Base-by-base conservation (phyloP, 1,140 invertebrate species). In the Heliconius nattereri region DNA sequence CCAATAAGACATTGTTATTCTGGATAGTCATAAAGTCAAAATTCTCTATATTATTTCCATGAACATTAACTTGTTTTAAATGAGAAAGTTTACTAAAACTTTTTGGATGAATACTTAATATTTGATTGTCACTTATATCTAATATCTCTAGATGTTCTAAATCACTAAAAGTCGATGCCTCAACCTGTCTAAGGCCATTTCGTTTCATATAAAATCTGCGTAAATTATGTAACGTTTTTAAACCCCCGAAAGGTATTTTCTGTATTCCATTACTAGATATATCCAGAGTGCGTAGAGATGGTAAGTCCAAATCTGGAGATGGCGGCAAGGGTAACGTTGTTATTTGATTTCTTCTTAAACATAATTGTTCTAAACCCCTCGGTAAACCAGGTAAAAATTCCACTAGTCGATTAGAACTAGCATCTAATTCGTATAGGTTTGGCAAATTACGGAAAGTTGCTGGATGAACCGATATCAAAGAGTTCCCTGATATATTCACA, bases 221-320 rank as follows among this genome's bases (percentile, higher is more conserved):
- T 78, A 99, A 91, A 84, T 96, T 96, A 0, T 95, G 95, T 49
- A 98, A 91, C 60, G 96, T 96, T 76, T 95, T 95, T 78, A 98
- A 95, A 2, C 95, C 94, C n/a, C 95, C 96, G 3, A 96, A 94
- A 0, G 95, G 93, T 40, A 98, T 95, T 85, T 95, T 96, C 85
- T 97, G 96, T 37, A 98, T 96, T 2, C 96, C 96, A 91, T 98
- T 98, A 23, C 95, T 95, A 26, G 97, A 97, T 23, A 98, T 92
- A 90, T 98, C 97, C 6, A 98, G 89, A 81, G 96, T 96, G 84
- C 96, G 95, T 13, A 98, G 86, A 35, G 96, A 95, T 8, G 97
- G 97, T 74, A 98, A 91, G 79, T 96, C 95, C 32, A 98, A 88
- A 84, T 96, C 96, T 37, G 96, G 96, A 1, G 96, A 96, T 0